Evolutionary conservation across 2,797 vertebrate species (phyloP).

Genomic region (Chaunax sp.): DNA sequence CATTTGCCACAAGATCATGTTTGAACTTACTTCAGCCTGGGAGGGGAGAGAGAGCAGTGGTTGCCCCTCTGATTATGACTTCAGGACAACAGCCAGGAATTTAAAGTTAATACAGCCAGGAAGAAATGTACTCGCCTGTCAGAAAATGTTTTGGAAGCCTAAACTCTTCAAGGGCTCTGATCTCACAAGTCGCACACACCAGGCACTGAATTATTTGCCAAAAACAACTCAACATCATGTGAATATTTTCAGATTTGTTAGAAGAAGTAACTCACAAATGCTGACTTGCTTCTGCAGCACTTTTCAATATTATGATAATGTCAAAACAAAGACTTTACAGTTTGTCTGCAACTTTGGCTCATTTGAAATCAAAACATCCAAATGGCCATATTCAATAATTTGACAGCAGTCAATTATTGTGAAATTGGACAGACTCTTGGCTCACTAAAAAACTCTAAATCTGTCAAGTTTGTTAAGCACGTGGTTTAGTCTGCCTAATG

Average conservation of each 20-base stretch:
- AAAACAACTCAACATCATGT: slow-evolving; percentile 13
- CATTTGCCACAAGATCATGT: background rate
- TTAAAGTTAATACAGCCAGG: slow-evolving; percentile 62
- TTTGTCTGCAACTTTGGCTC: background rate
- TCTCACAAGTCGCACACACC: slow-evolving; percentile 51
- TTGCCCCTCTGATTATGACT: slow-evolving; percentile 45
- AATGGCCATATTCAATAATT: background rate
- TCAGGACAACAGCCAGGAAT: slow-evolving; percentile 52
- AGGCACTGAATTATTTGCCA: slow-evolving; percentile 31
- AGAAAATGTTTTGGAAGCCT: slow-evolving; percentile 59
- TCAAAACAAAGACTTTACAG: background rate
- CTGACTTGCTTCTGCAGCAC: background rate
- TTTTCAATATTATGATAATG: background rate
- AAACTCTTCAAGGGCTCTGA: slow-evolving; percentile 48
- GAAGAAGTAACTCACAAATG: background rate
- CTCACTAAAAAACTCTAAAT: background rate
- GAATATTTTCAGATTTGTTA: slow-evolving; percentile 20
- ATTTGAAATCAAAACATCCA: background rate
- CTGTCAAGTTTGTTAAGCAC: background rate
- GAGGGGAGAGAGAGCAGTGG: slow-evolving; percentile 5
- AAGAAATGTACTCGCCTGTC: slow-evolving; percentile 46
- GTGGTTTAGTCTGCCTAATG: slow-evolving; percentile 1
- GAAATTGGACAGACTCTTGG: background rate
- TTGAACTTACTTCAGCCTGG: slow-evolving; percentile 2
- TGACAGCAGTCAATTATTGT: background rate